These are phyloP conservation scores for Marcusenius ussheri DNA, from an alignment of 2,113 vertebrate species.

Conservation along the genomic window DNA sequence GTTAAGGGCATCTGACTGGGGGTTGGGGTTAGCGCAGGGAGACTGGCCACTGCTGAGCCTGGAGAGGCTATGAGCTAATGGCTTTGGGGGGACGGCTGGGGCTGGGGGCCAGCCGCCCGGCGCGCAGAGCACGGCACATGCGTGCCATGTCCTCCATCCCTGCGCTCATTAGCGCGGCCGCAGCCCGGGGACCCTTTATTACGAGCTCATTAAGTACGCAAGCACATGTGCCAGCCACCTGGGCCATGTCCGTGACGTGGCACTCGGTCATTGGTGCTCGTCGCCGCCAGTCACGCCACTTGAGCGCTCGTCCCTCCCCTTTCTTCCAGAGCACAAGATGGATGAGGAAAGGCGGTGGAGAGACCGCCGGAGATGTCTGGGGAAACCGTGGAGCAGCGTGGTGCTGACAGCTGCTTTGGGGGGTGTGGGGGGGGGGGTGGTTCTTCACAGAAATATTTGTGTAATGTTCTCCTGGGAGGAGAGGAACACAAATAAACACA, in stretches of 20 bases:
- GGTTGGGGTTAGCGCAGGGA: not conserved
- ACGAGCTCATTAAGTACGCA: slow-evolving; percentile 45
- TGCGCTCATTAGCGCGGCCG: slow-evolving; percentile 48
- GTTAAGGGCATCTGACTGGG: not conserved
- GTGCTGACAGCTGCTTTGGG: not conserved
- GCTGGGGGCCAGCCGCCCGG: slow-evolving; percentile 44
- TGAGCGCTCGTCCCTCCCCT: not conserved
- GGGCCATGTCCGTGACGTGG: slow-evolving; percentile 20
- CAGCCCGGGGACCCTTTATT: slow-evolving; percentile 39
- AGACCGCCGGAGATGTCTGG: not conserved
- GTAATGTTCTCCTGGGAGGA: not conserved
- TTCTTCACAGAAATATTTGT: not conserved
- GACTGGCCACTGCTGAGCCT: not conserved
- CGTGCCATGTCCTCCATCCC: slow-evolving; percentile 38
- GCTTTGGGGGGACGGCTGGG: slow-evolving; percentile 6
- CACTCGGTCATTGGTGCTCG: slow-evolving; percentile 13
- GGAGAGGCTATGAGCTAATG: not conserved
- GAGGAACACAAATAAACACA: not conserved
- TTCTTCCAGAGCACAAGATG: not conserved
- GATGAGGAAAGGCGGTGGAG: not conserved
- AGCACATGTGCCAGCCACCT: slow-evolving; percentile 59
- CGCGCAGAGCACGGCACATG: slow-evolving; percentile 31
- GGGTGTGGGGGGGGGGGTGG: not conserved
- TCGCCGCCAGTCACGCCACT: slow-evolving; percentile 14
- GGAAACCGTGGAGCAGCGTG: not conserved